Conservation (phyloP, 2,113 vertebrate species). For the Macroglossus sobrinus region DNA sequence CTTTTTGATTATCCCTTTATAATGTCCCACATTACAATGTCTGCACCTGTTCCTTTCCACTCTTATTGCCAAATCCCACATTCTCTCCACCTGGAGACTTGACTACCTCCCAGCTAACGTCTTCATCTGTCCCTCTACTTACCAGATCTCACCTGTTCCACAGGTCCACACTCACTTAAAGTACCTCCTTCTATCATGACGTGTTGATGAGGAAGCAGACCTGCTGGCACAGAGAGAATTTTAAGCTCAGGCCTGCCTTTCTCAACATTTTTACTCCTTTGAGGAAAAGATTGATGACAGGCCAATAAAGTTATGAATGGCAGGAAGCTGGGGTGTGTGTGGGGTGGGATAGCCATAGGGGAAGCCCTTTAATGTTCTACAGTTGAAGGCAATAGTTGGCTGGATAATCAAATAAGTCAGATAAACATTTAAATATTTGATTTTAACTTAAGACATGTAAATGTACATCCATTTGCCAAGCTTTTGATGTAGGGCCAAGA, state of each 20-base stretch:
- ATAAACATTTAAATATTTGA: constrained; percentile 43
- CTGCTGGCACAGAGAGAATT: background rate
- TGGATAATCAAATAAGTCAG: constrained; percentile 48
- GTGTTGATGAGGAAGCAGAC: background rate
- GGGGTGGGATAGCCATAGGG: background rate
- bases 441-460: constrained; percentile 38
- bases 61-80: background rate
- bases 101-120: background rate
- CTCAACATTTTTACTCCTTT: background rate
- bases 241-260: background rate
- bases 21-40: background rate
- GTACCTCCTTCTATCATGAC: background rate
- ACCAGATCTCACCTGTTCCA: background rate
- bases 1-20: background rate
- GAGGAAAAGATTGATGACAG: background rate
- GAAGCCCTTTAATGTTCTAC: background rate
- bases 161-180: background rate
- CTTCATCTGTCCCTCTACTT: rapidly evolving
- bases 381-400: background rate
- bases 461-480: background rate
- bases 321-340: constrained; percentile 43
- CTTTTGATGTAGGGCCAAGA: constrained; percentile 34
- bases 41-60: background rate
- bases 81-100: background rate
- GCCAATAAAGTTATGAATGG: background rate